Evolutionary conservation across 1,140 invertebrate genomes (phyloP), one percentile per base, ranked within the genome.

Genomic region (Microvelia longipes): DNA sequence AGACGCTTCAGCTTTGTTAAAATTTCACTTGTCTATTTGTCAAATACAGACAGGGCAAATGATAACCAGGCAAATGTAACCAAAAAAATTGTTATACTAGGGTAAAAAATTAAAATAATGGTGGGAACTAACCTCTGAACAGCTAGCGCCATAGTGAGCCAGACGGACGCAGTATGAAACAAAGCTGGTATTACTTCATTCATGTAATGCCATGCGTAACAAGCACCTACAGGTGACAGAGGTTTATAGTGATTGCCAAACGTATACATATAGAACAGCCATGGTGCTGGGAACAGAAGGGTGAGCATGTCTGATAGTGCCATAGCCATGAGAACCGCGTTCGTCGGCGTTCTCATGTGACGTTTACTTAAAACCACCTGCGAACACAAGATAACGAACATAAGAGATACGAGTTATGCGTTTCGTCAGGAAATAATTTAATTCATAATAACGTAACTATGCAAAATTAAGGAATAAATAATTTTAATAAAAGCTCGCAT

Each of bases 241-340:
- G 90, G 88, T 76, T 89, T 88, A 77, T 87, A 86, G 76, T 93
- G 90, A 79, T 93, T 89, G 28, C 90, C 90, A 70, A 94, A 87
- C 2, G 91, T 91, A 81, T 93, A 95, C 86, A 94, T 92, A 79
- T 95, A 93, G 77, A 93, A 87, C 14, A 92, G 81, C 83, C 91
- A 90, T 0, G 93, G 93, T 1, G 92, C 86, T 0, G 93, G 92
- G 77, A 92, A 90, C 24, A 94, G 82, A 73, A 96, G 86, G 0
- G 94, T 96, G 76, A 96, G 87, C 85, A 95, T 89, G 81, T 97
- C 94, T 71, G 90, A 92, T 0, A 97, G 83, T 0, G 94, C 94
- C 93, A 97, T 96, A 2, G 90, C 84, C 73, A 88, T 82, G 0
- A 90, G 78, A 2, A 90, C 84, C 1, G 83, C 79, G 77, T 90